A percentile compares a stretch with the other conserved stretches of the same genome.
phyloP scores from a whole-genome alignment of 2,797 vertebrate species.

The Nannoperca obscura region DNA sequence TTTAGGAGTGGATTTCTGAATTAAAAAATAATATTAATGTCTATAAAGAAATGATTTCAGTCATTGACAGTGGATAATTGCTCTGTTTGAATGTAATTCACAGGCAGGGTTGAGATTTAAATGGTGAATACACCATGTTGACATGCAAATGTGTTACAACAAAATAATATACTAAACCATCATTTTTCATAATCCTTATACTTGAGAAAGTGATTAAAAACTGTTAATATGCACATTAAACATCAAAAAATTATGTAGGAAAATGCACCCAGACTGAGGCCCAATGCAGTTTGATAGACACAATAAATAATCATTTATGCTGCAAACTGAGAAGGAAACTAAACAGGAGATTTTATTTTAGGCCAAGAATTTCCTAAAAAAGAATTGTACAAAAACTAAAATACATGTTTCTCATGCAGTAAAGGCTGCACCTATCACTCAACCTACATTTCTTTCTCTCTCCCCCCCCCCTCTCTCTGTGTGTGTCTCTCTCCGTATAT shows the following conservation, averaged over 20 bases:
- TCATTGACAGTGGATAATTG: conserved; percentile 21
- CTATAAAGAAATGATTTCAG: conserved; percentile 25
- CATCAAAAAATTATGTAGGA: conserved; percentile 43
- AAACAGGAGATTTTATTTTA: conserved; percentile 38
- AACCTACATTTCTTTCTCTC: conserved; percentile 37
- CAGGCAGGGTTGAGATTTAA: conserved; percentile 43
- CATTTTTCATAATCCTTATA: conserved; percentile 1
- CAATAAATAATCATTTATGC: conserved; percentile 23
- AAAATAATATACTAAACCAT: conserved; percentile 18
- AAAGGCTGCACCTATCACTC: conserved; percentile 62
- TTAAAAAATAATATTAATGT: background rate
- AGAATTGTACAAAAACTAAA: conserved; percentile 4
- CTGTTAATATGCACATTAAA: conserved; percentile 7
- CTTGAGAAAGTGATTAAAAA: conserved; percentile 16
- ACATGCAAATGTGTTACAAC: conserved; percentile 28
- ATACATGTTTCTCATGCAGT: conserved; percentile 44
- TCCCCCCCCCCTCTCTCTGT: background rate
- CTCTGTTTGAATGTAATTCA: conserved; percentile 26
- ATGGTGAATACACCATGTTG: conserved; percentile 35
- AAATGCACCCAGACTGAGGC: conserved; percentile 72
- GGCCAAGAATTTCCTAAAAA: conserved; percentile 18
- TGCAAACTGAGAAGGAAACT: conserved; percentile 17
- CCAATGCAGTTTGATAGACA: conserved; percentile 57
- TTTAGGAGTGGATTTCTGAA: conserved; percentile 12
- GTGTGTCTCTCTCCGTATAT: background rate